Evolutionary conservation across 2,113 vertebrate species (phyloP).

Genomic region (Oxyruncus cristatus): DNA sequence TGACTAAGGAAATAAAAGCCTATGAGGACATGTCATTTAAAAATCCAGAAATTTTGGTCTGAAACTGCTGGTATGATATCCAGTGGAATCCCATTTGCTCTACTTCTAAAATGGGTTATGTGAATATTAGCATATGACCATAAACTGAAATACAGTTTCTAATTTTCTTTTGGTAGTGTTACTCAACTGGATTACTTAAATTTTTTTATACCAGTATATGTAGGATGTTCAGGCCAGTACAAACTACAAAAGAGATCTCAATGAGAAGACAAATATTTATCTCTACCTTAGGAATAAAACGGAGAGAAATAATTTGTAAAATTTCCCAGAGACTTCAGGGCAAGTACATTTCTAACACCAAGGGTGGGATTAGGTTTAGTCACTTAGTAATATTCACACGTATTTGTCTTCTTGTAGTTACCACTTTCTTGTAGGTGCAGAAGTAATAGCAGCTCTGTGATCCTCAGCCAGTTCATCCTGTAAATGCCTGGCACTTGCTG

Average conservation of each 20-base stretch:
- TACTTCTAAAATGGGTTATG: background rate
- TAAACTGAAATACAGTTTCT: background rate
- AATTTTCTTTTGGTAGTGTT: background rate
- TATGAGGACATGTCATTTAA: background rate
- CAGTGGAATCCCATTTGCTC: background rate
- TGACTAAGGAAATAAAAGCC: background rate
- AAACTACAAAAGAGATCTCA: background rate
- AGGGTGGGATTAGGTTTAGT: background rate
- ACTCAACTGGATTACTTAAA: background rate
- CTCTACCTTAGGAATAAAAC: background rate
- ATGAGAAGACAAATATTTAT: background rate
- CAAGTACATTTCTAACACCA: background rate
- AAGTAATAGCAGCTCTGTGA: background rate
- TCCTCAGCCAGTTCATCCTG: background rate
- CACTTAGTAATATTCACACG: background rate
- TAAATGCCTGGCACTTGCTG: background rate
- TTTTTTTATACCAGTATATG: background rate
- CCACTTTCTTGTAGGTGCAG: background rate
- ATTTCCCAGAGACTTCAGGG: background rate
- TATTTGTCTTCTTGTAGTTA: background rate
- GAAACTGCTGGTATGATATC: background rate
- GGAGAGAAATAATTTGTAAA: background rate
- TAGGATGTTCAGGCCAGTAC: background rate
- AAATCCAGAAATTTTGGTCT: background rate
- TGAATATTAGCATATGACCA: background rate